Conservation (phyloP, 2,888 invertebrate species). For the Xestia xanthographa region DNA sequence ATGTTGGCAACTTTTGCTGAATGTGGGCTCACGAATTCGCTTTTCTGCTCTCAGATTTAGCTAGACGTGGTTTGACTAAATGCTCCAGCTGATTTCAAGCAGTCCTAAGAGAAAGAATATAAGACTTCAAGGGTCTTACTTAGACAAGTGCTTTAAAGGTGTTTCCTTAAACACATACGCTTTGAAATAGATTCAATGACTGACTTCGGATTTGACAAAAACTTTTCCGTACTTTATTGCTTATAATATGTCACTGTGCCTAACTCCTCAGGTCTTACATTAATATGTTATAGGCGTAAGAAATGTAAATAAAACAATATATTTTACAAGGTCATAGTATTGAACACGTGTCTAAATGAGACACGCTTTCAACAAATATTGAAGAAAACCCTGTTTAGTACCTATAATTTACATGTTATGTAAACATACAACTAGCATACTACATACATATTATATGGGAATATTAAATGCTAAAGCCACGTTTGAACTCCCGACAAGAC, state of each 20-base stretch:
- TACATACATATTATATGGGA: not conserved
- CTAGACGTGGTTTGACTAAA: no score
- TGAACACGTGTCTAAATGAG: not conserved
- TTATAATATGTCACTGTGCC: not conserved
- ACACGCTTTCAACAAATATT: not conserved
- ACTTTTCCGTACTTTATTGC: not conserved
- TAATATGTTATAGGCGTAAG: no score
- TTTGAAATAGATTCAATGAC: not conserved
- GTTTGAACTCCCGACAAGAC: slow-evolving; percentile 1
- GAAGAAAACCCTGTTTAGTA: not conserved
- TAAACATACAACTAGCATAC: slow-evolving; percentile 1
- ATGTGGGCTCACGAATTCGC: not conserved
- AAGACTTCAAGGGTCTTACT: not conserved
- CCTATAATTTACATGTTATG: not conserved
- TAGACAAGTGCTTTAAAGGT: not conserved
- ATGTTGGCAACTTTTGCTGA: not conserved
- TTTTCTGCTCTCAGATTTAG: not conserved
- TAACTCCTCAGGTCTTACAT: no score
- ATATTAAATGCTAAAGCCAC: slow-evolving; percentile 12
- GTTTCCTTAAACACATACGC: not conserved
- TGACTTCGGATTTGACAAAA: not conserved
- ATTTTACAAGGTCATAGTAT: not conserved
- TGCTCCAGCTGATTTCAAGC: not conserved
- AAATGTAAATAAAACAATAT: not conserved
- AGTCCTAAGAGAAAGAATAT: not conserved